Evolutionary conservation across 1,140 invertebrate species (phyloP).

Genomic region (Bombus ignitus): DNA sequence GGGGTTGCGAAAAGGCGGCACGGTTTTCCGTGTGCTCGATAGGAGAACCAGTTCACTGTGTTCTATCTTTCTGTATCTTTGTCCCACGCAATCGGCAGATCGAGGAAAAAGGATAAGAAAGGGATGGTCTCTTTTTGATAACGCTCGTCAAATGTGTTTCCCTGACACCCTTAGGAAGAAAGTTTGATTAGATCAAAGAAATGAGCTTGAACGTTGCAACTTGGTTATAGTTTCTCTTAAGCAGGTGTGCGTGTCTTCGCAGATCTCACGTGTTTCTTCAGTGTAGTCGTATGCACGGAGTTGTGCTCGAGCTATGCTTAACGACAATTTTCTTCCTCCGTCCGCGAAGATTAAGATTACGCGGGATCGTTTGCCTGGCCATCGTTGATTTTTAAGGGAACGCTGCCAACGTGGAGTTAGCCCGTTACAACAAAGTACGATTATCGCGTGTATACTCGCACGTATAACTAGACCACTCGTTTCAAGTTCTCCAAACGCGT

Average conservation of each 20-base stretch:
- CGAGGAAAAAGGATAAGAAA: neutral
- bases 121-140: slow-evolving; percentile 1
- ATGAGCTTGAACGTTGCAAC: neutral
- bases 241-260: neutral
- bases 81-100: neutral
- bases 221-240: neutral
- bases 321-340: neutral
- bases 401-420: neutral
- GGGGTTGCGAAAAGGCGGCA: slow-evolving; percentile 15
- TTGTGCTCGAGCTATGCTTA: neutral
- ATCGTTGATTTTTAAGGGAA: neutral
- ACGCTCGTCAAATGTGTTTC: neutral
- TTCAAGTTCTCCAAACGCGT: neutral
- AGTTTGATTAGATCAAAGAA: slow-evolving; percentile 22
- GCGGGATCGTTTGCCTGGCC: neutral
- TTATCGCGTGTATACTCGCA: slow-evolving; percentile 1
- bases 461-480: slow-evolving; percentile 1
- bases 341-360: slow-evolving; percentile 24
- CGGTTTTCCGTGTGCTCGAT: slow-evolving; percentile 2
- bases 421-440: neutral
- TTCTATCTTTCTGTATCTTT: neutral
- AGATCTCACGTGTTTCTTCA: neutral
- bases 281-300: accelerated
- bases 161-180: neutral
- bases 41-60: neutral